A percentile compares a stretch with the other conserved stretches of the same genome.
phyloP scores from a whole-genome alignment of 2,888 invertebrate species.

The Plemyria rubiginata region DNA sequence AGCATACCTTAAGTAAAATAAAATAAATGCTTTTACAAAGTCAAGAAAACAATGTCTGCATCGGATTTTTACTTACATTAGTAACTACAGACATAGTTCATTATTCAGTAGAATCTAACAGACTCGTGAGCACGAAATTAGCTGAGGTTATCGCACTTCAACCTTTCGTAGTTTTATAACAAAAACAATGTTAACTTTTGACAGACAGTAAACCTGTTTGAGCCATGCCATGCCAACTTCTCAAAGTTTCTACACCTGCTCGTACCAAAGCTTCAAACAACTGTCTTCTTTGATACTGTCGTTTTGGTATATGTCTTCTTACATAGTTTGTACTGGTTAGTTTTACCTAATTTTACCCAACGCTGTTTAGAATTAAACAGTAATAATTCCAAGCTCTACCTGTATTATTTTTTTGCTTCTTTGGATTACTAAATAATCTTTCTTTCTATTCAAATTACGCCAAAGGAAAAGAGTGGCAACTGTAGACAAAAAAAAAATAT shows the following conservation, averaged over 20 bases:
- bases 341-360: background rate
- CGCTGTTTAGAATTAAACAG: too few relatives aligned
- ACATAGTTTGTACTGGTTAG: background rate
- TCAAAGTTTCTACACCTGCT: background rate
- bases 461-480: background rate
- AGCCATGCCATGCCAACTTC: background rate
- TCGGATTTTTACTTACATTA: too few relatives aligned
- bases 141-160: background rate
- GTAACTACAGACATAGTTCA: too few relatives aligned
- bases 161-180: background rate
- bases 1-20: too few relatives aligned
- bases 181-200: constrained; percentile 8
- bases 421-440: too few relatives aligned
- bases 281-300: background rate
- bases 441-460: background rate
- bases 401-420: too few relatives aligned
- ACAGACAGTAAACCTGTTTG: constrained; percentile 11
- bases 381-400: too few relatives aligned
- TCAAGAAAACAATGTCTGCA: too few relatives aligned
- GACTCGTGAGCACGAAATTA: too few relatives aligned
- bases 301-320: background rate
- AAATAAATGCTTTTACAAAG: too few relatives aligned
- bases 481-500: background rate
- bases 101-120: too few relatives aligned
- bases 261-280: constrained; percentile 1